phyloP scores from a whole-genome alignment of 2,797 vertebrate species.

The Fundulus diaphanus region DNA sequence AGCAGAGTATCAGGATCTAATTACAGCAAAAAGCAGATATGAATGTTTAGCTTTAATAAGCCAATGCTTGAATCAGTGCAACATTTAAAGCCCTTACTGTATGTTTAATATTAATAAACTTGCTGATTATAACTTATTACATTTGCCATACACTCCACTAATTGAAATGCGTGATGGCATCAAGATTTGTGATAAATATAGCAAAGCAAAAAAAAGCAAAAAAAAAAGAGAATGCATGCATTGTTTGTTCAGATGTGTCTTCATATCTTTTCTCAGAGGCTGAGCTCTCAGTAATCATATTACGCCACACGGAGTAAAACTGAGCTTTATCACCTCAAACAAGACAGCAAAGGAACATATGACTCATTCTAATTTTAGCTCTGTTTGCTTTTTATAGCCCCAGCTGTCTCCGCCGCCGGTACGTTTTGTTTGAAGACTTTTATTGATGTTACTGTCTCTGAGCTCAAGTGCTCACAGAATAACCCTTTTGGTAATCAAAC shows the following conservation, averaged over 20 bases:
- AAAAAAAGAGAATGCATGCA: constrained; percentile 10
- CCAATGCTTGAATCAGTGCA: constrained; percentile 25
- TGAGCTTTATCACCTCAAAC: constrained; percentile 46
- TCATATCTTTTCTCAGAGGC: constrained; percentile 30
- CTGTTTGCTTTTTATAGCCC: constrained; percentile 50
- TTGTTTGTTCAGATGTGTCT: constrained; percentile 43
- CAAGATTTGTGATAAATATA: not conserved
- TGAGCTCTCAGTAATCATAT: constrained; percentile 27
- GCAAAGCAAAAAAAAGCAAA: too few species aligned
- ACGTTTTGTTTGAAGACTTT: constrained; percentile 45
- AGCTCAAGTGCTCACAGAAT: constrained; percentile 47
- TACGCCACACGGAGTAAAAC: not conserved
- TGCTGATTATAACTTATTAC: not conserved
- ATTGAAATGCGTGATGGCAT: not conserved
- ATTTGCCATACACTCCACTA: not conserved
- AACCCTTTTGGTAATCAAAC: constrained; percentile 34
- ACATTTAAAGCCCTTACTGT: constrained; percentile 8
- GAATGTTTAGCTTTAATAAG: constrained; percentile 38
- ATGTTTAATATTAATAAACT: constrained; percentile 46
- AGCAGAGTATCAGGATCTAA: constrained; percentile 26
- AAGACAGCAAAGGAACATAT: constrained; percentile 48
- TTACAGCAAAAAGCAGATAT: constrained; percentile 42
- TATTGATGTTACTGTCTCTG: constrained; percentile 50
- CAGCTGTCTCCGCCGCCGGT: constrained; percentile 28
- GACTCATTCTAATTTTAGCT: constrained; percentile 60